Evolutionary conservation across 2,113 vertebrate species (phyloP).

Genomic region (Tapirus terrestris): DNA sequence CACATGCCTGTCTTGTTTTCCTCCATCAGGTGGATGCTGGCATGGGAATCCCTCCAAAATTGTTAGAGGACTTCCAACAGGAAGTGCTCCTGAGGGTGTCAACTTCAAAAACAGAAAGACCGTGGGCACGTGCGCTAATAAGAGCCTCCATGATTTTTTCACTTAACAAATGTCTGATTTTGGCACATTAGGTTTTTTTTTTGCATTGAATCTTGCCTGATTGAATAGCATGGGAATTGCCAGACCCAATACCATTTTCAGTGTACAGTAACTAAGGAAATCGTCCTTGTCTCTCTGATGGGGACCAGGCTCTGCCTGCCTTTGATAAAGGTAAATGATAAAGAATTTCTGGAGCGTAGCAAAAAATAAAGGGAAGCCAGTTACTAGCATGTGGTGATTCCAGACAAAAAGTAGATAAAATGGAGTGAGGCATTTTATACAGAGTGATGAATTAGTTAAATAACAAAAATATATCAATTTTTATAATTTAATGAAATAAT

Average conservation of each 20-base stretch:
- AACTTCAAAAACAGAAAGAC: constrained; percentile 87
- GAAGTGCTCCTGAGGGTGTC: constrained; percentile 77
- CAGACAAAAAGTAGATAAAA: constrained; percentile 8
- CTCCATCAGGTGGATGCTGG: constrained; percentile 77
- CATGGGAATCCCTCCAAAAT: constrained; percentile 12
- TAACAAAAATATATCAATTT: background rate
- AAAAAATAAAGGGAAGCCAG: constrained; percentile 66
- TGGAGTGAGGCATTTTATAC: background rate
- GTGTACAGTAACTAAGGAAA: constrained; percentile 88
- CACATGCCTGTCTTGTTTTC: constrained; percentile 40
- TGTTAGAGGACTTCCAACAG: constrained; percentile 77
- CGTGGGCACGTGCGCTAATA: constrained; percentile 85
- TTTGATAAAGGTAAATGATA: constrained; percentile 86
- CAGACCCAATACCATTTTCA: constrained; percentile 88
- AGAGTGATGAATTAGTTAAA: background rate
- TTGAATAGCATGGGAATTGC: constrained; percentile 85
- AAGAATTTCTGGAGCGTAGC: constrained; percentile 78
- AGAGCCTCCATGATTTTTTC: background rate
- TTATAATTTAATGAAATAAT: constrained; percentile 17
- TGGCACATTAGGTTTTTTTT: constrained; percentile 85
- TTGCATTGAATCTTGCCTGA: constrained; percentile 87
- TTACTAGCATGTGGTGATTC: constrained; percentile 49
- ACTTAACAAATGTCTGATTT: constrained; percentile 69
- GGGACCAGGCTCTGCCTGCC: constrained; percentile 80
- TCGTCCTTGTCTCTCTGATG: constrained; percentile 85